These are phyloP conservation scores for Microcebus murinus DNA, from an alignment of 2,113 vertebrate species.

Conservation along the genomic window DNA sequence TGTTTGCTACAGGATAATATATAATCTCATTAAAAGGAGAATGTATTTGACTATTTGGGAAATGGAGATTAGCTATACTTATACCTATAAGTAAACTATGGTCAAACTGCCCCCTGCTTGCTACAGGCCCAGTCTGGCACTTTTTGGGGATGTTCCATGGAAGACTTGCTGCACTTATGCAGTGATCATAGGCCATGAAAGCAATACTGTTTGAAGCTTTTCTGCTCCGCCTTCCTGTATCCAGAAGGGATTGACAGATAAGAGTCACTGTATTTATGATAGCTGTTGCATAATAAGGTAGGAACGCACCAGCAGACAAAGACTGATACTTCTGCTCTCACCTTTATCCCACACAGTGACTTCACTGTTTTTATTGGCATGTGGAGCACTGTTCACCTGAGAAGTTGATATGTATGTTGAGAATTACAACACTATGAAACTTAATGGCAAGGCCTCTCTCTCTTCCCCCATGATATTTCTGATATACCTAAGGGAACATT, in stretches of 20 bases:
- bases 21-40: constrained; percentile 13
- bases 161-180: not conserved
- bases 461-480: not conserved
- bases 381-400: not conserved
- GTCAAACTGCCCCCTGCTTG: not conserved
- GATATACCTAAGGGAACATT: not conserved
- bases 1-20: not conserved
- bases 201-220: not conserved
- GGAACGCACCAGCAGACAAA: not conserved
- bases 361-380: not conserved
- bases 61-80: not conserved
- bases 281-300: not conserved
- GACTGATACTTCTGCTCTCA: not conserved
- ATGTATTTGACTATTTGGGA: not conserved
- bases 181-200: not conserved
- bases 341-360: not conserved
- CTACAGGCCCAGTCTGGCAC: not conserved
- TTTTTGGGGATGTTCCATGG: not conserved
- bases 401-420: not conserved
- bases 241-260: not conserved
- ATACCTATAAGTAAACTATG: not conserved
- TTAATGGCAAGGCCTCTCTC: not conserved
- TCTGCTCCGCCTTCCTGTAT: not conserved
- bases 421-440: not conserved
- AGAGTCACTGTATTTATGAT: not conserved